Evolutionary conservation across 2,797 vertebrate species (phyloP).

Genomic region (Ceyx erithaca): DNA sequence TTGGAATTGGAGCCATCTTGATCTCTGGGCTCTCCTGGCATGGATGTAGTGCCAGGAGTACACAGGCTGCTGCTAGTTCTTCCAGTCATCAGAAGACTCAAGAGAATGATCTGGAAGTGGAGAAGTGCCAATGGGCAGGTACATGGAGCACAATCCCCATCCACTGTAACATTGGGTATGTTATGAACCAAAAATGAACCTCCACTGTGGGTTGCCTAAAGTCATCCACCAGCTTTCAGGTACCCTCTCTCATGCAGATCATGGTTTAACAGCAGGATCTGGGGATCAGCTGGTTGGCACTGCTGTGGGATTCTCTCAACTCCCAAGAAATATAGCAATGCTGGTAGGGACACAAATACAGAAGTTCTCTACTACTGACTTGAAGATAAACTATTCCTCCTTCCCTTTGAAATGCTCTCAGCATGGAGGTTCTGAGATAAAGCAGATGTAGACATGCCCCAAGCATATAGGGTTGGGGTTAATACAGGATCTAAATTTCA

Average conservation of each 20-base stretch:
- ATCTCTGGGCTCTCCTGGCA: neutral
- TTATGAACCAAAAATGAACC: neutral
- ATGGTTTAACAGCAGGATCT: neutral
- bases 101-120: neutral
- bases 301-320: neutral
- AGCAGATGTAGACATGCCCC: neutral
- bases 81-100: neutral
- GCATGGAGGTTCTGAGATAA: neutral
- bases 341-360: neutral
- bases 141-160: neutral
- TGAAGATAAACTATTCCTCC: neutral
- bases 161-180: neutral
- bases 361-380: neutral
- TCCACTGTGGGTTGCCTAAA: neutral
- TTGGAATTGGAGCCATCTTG: neutral
- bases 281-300: neutral
- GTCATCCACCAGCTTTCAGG: neutral
- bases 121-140: neutral
- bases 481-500: neutral
- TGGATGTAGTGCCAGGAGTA: neutral
- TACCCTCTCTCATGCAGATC: accelerated
- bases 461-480: neutral
- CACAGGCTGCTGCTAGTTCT: neutral
- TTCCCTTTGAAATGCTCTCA: neutral
- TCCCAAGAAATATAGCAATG: neutral